A percentile compares a stretch with the other conserved stretches of the same genome.
Evolutionary conservation across 1,140 invertebrate species (phyloP).

Genomic region (Gonioctena quinquepunctata): DNA sequence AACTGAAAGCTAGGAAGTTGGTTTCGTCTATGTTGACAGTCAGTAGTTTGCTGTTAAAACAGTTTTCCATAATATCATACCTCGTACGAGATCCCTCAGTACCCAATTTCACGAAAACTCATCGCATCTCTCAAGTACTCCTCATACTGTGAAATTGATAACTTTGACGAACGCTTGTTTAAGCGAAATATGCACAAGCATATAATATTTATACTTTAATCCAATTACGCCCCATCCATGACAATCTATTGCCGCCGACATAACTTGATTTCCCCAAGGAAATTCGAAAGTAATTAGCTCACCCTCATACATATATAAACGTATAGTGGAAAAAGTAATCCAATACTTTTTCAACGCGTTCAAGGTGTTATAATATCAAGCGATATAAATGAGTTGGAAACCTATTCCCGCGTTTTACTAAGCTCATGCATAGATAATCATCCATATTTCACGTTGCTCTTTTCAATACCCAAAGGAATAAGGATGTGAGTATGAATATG

Average conservation of each 20-base stretch:
- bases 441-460: background rate
- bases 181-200: background rate
- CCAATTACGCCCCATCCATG: background rate
- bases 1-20: no score
- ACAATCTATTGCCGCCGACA: background rate
- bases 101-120: no score
- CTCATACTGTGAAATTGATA: no score
- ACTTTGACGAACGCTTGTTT: background rate
- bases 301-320: background rate
- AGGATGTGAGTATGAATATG: no score
- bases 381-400: background rate
- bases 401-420: background rate
- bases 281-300: background rate
- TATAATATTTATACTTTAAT: background rate
- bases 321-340: background rate
- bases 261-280: background rate
- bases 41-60: no score
- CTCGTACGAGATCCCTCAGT: no score
- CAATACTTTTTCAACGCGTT: background rate
- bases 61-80: no score
- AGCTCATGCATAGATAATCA: background rate
- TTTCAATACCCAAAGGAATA: no score
- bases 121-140: no score
- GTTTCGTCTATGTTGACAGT: no score
- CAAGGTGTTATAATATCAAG: background rate